Evolutionary conservation across 1,140 invertebrate genomes (phyloP), one percentile per base, ranked within the genome.

Genomic region (Lanistes nyassanus): DNA sequence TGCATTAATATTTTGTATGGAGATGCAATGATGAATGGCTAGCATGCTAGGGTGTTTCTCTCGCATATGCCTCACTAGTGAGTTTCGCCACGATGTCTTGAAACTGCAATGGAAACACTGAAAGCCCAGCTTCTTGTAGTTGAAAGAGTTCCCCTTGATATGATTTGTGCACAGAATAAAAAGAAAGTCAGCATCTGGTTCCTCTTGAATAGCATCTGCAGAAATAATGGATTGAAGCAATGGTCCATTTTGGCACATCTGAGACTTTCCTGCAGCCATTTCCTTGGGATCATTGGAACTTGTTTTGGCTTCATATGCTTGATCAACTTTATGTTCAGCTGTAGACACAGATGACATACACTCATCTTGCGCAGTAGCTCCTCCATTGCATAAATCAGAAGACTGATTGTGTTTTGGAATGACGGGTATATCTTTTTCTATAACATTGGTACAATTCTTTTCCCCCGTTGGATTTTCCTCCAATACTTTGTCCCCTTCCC

Each of bases 91-190:
- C 19, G 75, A 71, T 26, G 79, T 82, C 29, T 77, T 75, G 74
- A 76, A 83, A 26, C 76, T 74, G 76, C 86, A 87, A 68, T 85
- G 84, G 7, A 87, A 62, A 69, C 86, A 87, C 36, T 37, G 74
- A 56, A 73, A 68, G 26, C 47, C 60, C 65, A 56, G 23, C 29
- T 56, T 64, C 34, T 42, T 71, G 68, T 69, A 62, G 68, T 42
- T 70, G 29, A 62, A n/a, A 16, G 53, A 42, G 6, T 60, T 58
- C 11, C 55, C 29, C 21, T 74, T 77, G 19, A 73, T 51, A 29
- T 67, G 47, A 47, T 51, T 74, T 31, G 60, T 55, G 23, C 34
- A 9, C 39, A 74, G 42, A 23, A 66, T 39, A 51, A 74, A 74
- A 21, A 66, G 51, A 66, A 66, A 74, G 47, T 74, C 72, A 21